Base-by-base conservation (phyloP, 2,888 invertebrate species). In the Limulus polyphemus region DNA sequence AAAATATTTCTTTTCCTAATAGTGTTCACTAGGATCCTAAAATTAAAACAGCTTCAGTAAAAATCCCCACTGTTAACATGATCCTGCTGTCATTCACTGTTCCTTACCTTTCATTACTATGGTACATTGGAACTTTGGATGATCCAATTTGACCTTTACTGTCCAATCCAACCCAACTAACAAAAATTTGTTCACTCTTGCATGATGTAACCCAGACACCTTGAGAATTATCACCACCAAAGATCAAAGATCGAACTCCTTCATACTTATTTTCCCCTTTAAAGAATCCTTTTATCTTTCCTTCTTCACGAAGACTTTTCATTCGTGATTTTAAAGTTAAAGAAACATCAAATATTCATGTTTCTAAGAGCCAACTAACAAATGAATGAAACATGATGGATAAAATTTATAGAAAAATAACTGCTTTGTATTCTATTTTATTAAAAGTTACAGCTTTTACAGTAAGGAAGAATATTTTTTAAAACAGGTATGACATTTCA, bases 221-320 rank as follows among this genome's bases (percentile, higher is more conserved):
- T 54, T 0, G 10, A 54, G 11, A 11, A n/a, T 2, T 14, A n/a
- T 13, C n/a, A 54, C 59, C 52, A 56, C 47, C 55, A 60, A 55
- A 63, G 49, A 69, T 64, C 4, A 68, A 60, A n/a, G 65, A 60
- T 49, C 59, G 55, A 14, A 69, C 67, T 11, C 69, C 69, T 62
- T 69, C 64, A 55, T 67, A 67, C 16, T 62, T 62, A 14, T 60
- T 32, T 9, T 56, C 51, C 7, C 14, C 48, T 49, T 54, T 54
- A n/a, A 46, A 51, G 10, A 56, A 56, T 32, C 55, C 32, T 46
- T 62, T 58, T 17, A 65, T 56, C 32, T 55, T 62, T n/a, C 63
- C 58, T 49, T 69, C 69, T 32, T 61, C 65, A 59, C 62, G 61
- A 54, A 65, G 49, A 47, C 58, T 56, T 64, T 69, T 70, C 9